Conservation (phyloP, 2,113 vertebrate species). For the Apistogramma diplotaenia region DNA sequence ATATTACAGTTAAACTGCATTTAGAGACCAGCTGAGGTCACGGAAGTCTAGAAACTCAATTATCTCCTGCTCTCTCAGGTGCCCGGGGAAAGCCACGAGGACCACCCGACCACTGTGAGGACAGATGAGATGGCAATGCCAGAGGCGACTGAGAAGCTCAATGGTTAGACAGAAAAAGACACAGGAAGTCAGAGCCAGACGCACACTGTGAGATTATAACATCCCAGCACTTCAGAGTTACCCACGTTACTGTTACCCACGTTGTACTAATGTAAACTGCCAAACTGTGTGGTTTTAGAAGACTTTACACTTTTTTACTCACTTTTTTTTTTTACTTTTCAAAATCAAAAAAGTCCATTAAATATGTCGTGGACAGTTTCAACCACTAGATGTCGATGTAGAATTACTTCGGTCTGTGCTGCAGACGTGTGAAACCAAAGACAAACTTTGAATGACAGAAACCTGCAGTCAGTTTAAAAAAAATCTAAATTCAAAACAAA, state of each 20-base stretch:
- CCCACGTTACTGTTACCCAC: too few relatives aligned
- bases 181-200: background rate
- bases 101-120: conserved; percentile 58
- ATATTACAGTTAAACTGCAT: background rate
- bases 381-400: conserved; percentile 39
- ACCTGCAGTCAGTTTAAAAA: background rate
- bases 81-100: conserved; percentile 55
- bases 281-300: background rate
- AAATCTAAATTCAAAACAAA: background rate
- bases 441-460: background rate
- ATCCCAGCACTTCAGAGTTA: background rate
- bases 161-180: conserved; percentile 38
- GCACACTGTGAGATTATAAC: background rate
- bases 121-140: conserved; percentile 29
- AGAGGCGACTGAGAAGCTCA: conserved; percentile 68
- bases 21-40: background rate
- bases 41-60: background rate
- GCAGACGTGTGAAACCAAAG: conserved; percentile 50
- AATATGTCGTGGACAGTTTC: background rate
- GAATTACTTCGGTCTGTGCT: background rate
- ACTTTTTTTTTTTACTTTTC: background rate
- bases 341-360: background rate
- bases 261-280: background rate
- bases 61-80: conserved; percentile 55
- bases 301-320: background rate